A percentile compares a stretch with the other conserved stretches of the same genome.
Conservation (phyloP, 2,797 vertebrate genomes). For the Parotocinclus haroldoi region DNA sequence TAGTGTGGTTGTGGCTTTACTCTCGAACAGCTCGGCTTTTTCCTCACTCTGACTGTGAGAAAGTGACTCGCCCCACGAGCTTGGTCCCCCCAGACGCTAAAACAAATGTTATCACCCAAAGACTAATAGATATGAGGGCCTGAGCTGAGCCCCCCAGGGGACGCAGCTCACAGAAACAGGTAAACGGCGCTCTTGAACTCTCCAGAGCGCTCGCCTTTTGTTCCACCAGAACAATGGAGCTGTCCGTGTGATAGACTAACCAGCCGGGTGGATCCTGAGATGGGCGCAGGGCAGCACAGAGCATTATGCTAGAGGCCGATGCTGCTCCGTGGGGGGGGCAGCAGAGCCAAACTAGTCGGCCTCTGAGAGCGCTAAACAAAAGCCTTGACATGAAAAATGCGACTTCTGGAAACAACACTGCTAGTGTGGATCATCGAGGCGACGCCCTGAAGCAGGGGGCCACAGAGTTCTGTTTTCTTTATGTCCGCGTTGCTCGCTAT, state of each 20-base stretch:
- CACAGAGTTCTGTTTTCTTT: background rate
- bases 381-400: slow-evolving; percentile 49
- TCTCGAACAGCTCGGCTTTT: too few species aligned
- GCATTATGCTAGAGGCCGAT: slow-evolving; percentile 9
- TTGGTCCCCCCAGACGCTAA: slow-evolving; percentile 45
- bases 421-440: slow-evolving; percentile 50
- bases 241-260: slow-evolving; percentile 64
- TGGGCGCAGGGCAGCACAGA: slow-evolving; percentile 31
- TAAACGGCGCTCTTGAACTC: slow-evolving; percentile 65
- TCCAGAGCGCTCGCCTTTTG: slow-evolving; percentile 63
- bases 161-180: slow-evolving; percentile 62
- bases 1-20: too few species aligned
- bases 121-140: slow-evolving; percentile 68
- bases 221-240: slow-evolving; percentile 69
- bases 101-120: slow-evolving; percentile 67
- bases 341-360: slow-evolving; percentile 10
- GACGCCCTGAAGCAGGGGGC: slow-evolving; percentile 42
- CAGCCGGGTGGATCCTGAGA: slow-evolving; percentile 44
- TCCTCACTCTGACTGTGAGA: slow-evolving; percentile 45
- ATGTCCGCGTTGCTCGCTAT: too few species aligned
- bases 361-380: slow-evolving; percentile 25
- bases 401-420: slow-evolving; percentile 42
- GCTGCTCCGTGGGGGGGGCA: slow-evolving; percentile 26
- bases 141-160: slow-evolving; percentile 45
- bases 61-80: slow-evolving; percentile 38